These are phyloP conservation scores for Sciurus carolinensis DNA, from an alignment of 2,797 vertebrate species.

Conservation along the genomic window DNA sequence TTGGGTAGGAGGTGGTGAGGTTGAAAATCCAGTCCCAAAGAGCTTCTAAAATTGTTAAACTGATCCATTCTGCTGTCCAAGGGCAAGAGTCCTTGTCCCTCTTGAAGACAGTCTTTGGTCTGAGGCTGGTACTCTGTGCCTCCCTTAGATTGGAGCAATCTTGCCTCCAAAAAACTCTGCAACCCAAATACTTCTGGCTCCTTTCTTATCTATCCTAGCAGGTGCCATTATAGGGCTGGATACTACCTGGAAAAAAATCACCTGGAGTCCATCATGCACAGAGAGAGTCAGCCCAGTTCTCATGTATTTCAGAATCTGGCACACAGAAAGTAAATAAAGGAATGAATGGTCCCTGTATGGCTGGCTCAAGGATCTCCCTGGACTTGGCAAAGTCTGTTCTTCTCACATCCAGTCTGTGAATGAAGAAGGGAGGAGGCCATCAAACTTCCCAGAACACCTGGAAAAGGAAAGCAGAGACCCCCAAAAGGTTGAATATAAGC, in stretches of 20 bases:
- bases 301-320: background rate
- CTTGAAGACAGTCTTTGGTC: background rate
- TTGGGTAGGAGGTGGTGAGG: background rate
- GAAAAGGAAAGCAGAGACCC: background rate
- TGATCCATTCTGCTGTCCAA: background rate
- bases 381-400: background rate
- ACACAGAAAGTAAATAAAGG: background rate
- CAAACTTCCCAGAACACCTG: background rate
- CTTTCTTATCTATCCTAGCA: background rate
- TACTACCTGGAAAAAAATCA: background rate
- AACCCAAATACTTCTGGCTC: background rate
- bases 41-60: background rate
- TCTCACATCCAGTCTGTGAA: slow-evolving; percentile 9
- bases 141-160: background rate
- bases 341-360: background rate
- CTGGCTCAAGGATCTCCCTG: background rate
- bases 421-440: background rate
- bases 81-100: background rate
- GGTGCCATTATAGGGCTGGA: background rate
- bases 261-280: background rate
- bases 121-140: background rate
- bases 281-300: background rate
- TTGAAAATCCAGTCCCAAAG: background rate
- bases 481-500: too few species aligned
- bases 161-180: background rate